Percentiles rank a stretch among this genome's conserved stretches.
Evolutionary conservation across 2,888 invertebrate species (phyloP).

Genomic region (Drosophila mulleri): DNA sequence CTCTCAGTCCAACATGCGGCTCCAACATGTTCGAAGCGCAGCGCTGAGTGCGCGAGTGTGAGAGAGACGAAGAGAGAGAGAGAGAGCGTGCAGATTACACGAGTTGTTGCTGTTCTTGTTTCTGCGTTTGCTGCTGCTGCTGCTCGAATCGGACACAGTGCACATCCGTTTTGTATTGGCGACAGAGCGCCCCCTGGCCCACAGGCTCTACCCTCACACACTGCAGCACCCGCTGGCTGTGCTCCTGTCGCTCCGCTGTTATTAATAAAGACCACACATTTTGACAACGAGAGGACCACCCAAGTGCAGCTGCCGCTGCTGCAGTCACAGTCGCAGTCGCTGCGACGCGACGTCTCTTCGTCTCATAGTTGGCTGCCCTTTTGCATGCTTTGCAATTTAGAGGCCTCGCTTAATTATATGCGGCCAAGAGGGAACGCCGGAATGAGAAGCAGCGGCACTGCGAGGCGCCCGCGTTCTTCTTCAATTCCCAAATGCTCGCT

Average conservation of each 20-base stretch:
- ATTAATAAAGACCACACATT: conserved; percentile 86
- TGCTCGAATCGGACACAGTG: conserved; percentile 21
- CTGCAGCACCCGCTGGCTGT: conserved; percentile 13
- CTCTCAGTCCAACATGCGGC: conserved; percentile 34
- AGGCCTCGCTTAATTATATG: conserved; percentile 79
- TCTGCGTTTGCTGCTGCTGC: conserved; percentile 6
- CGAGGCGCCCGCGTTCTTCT: conserved; percentile 41
- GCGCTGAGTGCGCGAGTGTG: conserved; percentile 18
- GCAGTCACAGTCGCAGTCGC: conserved; percentile 15
- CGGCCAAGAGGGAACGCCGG: conserved; percentile 36
- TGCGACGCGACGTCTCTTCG: conserved; percentile 17
- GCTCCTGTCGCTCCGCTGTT: conserved; percentile 67
- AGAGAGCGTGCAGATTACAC: conserved; percentile 49
- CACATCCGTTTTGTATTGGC: conserved; percentile 80
- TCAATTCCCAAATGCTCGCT: conserved; percentile 72
- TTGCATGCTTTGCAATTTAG: conserved; percentile 75
- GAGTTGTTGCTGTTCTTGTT: conserved; percentile 24
- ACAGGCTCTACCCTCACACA: not conserved
- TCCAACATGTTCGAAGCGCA: conserved; percentile 64
- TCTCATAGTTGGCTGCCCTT: conserved; percentile 59
- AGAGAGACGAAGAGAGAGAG: conserved; percentile 16
- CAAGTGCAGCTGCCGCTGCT: conserved; percentile 73
- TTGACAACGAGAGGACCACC: conserved; percentile 85
- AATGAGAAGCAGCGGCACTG: conserved; percentile 19
- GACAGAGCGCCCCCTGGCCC: conserved; percentile 51